A percentile compares a stretch with the other conserved stretches of the same genome.
Conservation (phyloP, 2,113 vertebrate species). For the Alligator mississippiensis region DNA sequence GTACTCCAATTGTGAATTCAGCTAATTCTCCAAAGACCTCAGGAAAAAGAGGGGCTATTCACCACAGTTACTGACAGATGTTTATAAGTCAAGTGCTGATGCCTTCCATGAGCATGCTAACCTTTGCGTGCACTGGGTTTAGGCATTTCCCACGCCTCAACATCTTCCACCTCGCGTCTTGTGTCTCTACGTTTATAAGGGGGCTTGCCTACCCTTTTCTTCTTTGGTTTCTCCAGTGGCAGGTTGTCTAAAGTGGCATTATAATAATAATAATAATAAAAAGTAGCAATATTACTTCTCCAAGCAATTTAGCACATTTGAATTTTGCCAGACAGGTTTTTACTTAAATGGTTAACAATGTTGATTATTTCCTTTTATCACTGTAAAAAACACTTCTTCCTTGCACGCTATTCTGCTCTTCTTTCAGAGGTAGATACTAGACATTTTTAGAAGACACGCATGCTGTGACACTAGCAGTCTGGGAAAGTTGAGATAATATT, state of each 20-base stretch:
- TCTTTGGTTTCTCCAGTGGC: slow-evolving; percentile 60
- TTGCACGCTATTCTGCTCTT: background rate
- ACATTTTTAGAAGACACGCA: too few species aligned
- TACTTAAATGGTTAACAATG: background rate
- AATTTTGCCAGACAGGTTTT: background rate
- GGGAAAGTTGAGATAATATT: too few species aligned
- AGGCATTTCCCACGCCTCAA: slow-evolving; percentile 52
- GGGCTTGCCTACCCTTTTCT: slow-evolving; percentile 59
- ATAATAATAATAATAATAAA: background rate
- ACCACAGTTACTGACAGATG: fast-evolving
- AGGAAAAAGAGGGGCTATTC: too few species aligned
- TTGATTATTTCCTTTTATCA: background rate
- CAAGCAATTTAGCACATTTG: background rate
- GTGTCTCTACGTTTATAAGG: slow-evolving; percentile 65
- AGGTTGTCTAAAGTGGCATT: slow-evolving; percentile 1
- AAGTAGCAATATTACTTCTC: background rate
- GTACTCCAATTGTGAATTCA: background rate
- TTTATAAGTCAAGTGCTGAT: background rate
- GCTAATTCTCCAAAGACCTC: background rate
- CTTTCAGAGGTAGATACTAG: background rate
- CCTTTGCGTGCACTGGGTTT: slow-evolving; percentile 38
- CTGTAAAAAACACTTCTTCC: background rate
- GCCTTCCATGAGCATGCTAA: background rate
- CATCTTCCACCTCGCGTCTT: slow-evolving; percentile 59
- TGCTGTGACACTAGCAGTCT: too few species aligned